A percentile compares a stretch with the other conserved stretches of the same genome.
Evolutionary conservation across 1,140 invertebrate species (phyloP).

Genomic region (Pogonus chalceus): DNA sequence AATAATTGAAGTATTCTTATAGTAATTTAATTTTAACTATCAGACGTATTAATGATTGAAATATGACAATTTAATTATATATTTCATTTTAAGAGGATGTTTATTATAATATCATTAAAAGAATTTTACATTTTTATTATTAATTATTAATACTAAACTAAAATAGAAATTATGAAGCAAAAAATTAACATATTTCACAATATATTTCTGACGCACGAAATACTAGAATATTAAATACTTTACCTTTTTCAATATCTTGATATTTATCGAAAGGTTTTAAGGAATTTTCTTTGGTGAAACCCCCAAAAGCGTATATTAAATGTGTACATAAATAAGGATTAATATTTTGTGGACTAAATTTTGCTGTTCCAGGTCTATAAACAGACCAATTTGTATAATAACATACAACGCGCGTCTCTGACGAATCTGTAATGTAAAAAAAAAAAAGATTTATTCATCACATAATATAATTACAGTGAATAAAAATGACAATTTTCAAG

Average conservation of each 20-base stretch:
- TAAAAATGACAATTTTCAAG: background rate
- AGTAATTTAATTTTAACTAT: no score
- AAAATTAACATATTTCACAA: no score
- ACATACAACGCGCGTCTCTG: constrained; percentile 68
- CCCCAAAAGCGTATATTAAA: constrained; percentile 89
- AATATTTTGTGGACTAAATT: constrained; percentile 90
- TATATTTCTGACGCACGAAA: background rate
- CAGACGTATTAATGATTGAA: no score
- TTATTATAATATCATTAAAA: no score
- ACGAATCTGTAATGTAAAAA: constrained; percentile 32
- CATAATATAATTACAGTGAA: background rate
- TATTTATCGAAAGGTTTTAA: constrained; percentile 89
- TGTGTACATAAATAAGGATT: constrained; percentile 93
- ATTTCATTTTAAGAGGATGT: no score
- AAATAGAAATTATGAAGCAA: no score
- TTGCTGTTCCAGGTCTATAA: constrained; percentile 75
- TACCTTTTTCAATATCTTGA: constrained; percentile 91
- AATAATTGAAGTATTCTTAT: no score
- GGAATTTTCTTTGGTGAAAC: constrained; percentile 82
- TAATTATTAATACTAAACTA: no score
- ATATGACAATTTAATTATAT: no score
- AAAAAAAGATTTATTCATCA: background rate
- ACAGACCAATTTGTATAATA: constrained; percentile 95
- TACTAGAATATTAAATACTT: constrained; percentile 24
- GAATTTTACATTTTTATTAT: no score